Base-by-base conservation (phyloP, 2,888 invertebrate species). In the Limnephilus marmoratus region DNA sequence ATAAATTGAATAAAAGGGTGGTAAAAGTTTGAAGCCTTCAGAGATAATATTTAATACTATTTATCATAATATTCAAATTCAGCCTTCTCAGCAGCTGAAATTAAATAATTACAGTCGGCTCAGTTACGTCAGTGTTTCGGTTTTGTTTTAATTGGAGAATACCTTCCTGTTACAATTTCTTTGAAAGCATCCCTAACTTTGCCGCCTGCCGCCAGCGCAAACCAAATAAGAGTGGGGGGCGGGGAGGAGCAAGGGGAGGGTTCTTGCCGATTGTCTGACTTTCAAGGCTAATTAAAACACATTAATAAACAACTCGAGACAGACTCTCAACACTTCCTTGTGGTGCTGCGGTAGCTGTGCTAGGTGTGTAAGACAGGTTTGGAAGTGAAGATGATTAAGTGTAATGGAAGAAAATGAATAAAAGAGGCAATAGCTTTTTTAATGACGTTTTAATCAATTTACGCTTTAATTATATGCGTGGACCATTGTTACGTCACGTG, bases 51-150 rank as follows among this genome's bases (percentile, higher is more conserved):
- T 86, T 37, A 41, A 86, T 86, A 45, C 24, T 41, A 37, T 37
- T 86, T 86, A 37, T 41, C 45, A 45, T 45, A 82, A 82, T 34
- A 82, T 82, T 82, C 82, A 82, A 34, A 82, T 82, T 82, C 82
- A 34, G 82, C 82, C 34, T 82, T 82, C 68, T 82, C 82, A 18
- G 34, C 82, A 31, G 13, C 68, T 18, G 34, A 82, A 82, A 82
- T 82, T 31, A 82, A 68, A 68, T 68, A 68, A 68, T 68, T 68
- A 68, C 68, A 68, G 68, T 24, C 68, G 68, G 68, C 68, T 68
- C 68, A 68, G 68, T n/a, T 68, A n/a, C n/a, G 7, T 68, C 68
- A 68, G 24, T n/a, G 68, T 68, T 68, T 68, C 68, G 68, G 68
- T 68, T 53, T 68, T 68, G 68, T 68, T 68, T 68, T 68, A 68